A percentile compares a stretch with the other conserved stretches of the same genome.
These are phyloP conservation scores for Amblyopsis hoosieri DNA, from an alignment of 2,797 vertebrate genomes.

Conservation along the genomic window DNA sequence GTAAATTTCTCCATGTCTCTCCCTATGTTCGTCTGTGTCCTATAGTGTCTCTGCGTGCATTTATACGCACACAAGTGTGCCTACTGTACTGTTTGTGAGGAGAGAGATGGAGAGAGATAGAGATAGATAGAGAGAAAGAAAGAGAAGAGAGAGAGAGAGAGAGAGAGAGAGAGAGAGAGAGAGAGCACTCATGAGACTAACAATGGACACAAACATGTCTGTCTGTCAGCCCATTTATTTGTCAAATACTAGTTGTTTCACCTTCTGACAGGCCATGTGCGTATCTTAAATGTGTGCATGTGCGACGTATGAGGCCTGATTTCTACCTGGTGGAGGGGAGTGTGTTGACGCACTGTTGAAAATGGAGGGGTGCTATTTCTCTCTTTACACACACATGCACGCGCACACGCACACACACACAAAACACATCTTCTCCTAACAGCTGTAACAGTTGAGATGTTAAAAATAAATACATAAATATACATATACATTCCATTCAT, in stretches of 20 bases:
- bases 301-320: conserved; percentile 27
- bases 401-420: conserved; percentile 19
- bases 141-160: not conserved
- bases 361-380: conserved; percentile 8
- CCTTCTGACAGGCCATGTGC: not conserved
- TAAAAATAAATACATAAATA: not conserved
- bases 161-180: not conserved
- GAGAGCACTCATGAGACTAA: not conserved
- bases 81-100: not conserved
- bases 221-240: not conserved
- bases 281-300: conserved; percentile 14
- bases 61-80: not conserved
- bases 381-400: conserved; percentile 29
- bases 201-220: conserved; percentile 34
- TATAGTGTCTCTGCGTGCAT: conserved; percentile 4
- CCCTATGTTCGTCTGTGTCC: conserved; percentile 7
- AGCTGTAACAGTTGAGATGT: conserved; percentile 27
- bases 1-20: conserved; percentile 44
- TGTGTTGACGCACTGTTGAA: conserved; percentile 22
- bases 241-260: too few species aligned
- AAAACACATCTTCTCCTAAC: not conserved
- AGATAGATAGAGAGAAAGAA: not conserved
- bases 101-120: not conserved
- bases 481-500: too few species aligned
- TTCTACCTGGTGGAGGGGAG: conserved; percentile 28